A percentile compares a stretch with the other conserved stretches of the same genome.
These are phyloP conservation scores for Jacana jacana DNA, from an alignment of 2,113 vertebrate species.

Conservation along the genomic window DNA sequence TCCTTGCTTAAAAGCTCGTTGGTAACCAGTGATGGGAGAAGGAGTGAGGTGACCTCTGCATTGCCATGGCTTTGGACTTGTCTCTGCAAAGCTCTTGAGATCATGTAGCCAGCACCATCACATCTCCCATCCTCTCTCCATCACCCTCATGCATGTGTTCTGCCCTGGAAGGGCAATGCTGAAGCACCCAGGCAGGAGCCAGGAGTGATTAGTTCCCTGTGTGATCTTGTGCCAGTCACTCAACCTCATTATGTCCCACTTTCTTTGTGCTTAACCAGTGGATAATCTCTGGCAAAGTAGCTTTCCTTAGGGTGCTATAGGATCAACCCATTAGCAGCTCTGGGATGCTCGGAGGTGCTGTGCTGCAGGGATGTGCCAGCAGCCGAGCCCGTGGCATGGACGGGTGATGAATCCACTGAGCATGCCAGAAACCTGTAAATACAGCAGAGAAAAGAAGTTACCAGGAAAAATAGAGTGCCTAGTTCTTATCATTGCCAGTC, in stretches of 20 bases:
- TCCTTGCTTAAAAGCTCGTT: neutral
- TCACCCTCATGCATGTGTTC: rapidly evolving
- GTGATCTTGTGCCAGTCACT: neutral
- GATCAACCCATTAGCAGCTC: neutral
- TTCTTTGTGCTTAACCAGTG: neutral
- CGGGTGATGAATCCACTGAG: neutral
- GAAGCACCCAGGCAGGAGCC: neutral
- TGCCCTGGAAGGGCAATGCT: neutral
- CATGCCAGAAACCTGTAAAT: neutral
- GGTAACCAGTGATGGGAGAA: neutral
- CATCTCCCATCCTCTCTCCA: neutral
- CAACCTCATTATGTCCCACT: neutral
- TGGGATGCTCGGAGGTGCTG: neutral
- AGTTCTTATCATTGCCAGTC: neutral
- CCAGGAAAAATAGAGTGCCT: neutral
- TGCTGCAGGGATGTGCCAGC: neutral
- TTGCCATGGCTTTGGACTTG: rapidly evolving
- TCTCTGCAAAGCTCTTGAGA: neutral
- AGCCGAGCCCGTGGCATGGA: rapidly evolving
- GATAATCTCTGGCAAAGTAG: neutral
- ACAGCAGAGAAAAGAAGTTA: neutral
- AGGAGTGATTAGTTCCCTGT: neutral
- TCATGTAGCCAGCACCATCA: rapidly evolving
- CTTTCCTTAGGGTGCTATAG: neutral
- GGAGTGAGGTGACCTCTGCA: neutral